Evolutionary conservation across 2,797 vertebrate species (phyloP).

Genomic region (Glossophaga mutica): DNA sequence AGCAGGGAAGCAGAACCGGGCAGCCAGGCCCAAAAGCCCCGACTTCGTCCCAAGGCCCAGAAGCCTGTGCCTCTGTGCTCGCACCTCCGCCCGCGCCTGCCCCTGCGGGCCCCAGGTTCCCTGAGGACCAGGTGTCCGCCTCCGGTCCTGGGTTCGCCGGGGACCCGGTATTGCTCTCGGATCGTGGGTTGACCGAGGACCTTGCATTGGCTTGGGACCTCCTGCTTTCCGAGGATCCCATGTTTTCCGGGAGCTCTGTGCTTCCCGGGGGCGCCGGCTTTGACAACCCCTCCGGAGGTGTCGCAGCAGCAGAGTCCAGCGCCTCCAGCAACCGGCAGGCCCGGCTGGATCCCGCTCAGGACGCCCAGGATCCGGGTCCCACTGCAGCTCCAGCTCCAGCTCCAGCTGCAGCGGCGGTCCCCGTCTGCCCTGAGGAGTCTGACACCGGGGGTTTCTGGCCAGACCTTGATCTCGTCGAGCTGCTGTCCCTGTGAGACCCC

Average conservation of each 20-base stretch:
- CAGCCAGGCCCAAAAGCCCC: fast-evolving
- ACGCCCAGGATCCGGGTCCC: fast-evolving
- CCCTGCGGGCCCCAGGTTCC: no score
- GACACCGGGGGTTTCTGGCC: fast-evolving
- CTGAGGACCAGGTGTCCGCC: no score
- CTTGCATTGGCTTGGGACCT: no score
- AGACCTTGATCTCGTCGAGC: no score
- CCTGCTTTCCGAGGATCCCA: fast-evolving
- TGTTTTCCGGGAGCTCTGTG: not conserved
- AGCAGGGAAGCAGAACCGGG: fast-evolving
- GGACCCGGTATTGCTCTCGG: no score
- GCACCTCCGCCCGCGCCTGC: no score
- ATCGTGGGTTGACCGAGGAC: no score
- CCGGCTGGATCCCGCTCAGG: fast-evolving
- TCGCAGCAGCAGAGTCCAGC: fast-evolving
- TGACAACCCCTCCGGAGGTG: fast-evolving
- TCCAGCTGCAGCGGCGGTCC: fast-evolving
- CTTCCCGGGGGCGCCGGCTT: not conserved
- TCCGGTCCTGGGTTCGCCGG: no score
- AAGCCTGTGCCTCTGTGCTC: fast-evolving
- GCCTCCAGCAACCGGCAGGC: not conserved
- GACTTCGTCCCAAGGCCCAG: fast-evolving
- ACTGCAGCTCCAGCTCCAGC: fast-evolving
- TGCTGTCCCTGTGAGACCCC: no score
- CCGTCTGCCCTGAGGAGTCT: not conserved